Percentiles rank a stretch among this genome's conserved stretches.
These are phyloP conservation scores for Helogale parvula DNA, from an alignment of 2,113 vertebrate species.

Conservation along the genomic window DNA sequence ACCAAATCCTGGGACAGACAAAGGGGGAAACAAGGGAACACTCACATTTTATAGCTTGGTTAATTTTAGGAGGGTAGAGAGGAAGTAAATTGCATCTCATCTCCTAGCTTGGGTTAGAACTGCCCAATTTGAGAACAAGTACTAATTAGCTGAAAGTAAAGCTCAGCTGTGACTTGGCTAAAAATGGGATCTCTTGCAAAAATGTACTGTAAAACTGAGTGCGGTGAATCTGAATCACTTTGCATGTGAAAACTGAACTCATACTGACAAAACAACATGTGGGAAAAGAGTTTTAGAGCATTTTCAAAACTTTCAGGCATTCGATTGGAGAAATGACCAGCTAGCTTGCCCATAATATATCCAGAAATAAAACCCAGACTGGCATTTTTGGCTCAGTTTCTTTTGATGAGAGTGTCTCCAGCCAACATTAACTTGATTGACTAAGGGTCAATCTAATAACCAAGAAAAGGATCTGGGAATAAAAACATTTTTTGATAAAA, in stretches of 20 bases:
- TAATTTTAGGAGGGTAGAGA: constrained; percentile 69
- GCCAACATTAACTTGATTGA: background rate
- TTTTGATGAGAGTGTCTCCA: background rate
- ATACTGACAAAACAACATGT: constrained; percentile 50
- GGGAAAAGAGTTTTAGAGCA: background rate
- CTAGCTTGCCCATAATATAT: background rate
- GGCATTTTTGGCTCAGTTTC: background rate
- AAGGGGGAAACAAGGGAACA: background rate
- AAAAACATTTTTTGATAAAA: constrained; percentile 53
- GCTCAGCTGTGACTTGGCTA: constrained; percentile 79
- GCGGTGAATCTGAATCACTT: constrained; percentile 50
- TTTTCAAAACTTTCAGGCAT: constrained; percentile 45
- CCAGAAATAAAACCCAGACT: constrained; percentile 10
- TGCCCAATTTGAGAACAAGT: constrained; percentile 79
- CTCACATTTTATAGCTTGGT: constrained; percentile 54
- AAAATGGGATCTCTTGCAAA: constrained; percentile 74
- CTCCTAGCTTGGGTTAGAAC: constrained; percentile 66
- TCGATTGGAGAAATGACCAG: constrained; percentile 49
- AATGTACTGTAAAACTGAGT: constrained; percentile 44
- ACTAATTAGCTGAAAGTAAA: constrained; percentile 78
- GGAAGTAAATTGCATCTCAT: constrained; percentile 69
- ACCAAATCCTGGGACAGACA: background rate
- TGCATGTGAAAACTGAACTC: constrained; percentile 53
- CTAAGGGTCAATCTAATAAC: constrained; percentile 10
- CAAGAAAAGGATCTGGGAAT: background rate